Base-by-base conservation (phyloP, 2,113 vertebrate species). In the Phalacrocorax brasilianus region DNA sequence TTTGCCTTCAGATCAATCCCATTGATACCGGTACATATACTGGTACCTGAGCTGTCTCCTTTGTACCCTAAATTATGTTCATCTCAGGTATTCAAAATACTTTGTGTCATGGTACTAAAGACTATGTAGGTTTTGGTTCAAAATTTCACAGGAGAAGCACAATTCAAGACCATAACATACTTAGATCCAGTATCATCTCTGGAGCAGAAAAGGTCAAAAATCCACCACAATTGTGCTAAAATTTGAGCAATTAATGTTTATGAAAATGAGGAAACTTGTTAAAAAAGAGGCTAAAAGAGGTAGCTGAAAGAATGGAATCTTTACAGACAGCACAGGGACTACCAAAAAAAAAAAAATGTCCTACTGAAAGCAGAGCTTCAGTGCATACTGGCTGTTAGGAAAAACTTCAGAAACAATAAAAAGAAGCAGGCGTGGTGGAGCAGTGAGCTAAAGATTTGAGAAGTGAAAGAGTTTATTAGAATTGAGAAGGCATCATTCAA, bases 391-490 rank as follows among this genome's bases (percentile, higher is more conserved):
- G 21, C 50, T 78, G 12, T 61, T 75, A 61, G 56, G 58, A 73
- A 83, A 91, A 83, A 78, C 21, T 76, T 87, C 33, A 73, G 71
- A 79, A 95, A 50, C 53, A 89, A 89, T 76, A 63, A 93, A 89
- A 91, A 91, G 61, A 72, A 72, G 5, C 45, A 79, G 28, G 77
- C 0, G 0, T 70, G 71, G 53, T 75, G 12, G 35, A 94, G 53
- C 53, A 88, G 49, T 53, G 42, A 95, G 38, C 35, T 94, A 75
- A 94, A 96, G 87, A 91, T 79, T 82, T 73, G n/a, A 45, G 45
- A 96, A 96, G 89, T 79, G 85, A 63, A 78, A 88, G 61, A 75
- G 52, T 89, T 95, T 89, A 91, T 96, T 96, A 96, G 81, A 96
- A 89, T 68, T 89, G 62, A 94, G 78, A 95, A 79, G 49, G 14